phyloP scores from a whole-genome alignment of 2,797 vertebrate genomes.

The Enteromius thamalakanensis region DNA sequence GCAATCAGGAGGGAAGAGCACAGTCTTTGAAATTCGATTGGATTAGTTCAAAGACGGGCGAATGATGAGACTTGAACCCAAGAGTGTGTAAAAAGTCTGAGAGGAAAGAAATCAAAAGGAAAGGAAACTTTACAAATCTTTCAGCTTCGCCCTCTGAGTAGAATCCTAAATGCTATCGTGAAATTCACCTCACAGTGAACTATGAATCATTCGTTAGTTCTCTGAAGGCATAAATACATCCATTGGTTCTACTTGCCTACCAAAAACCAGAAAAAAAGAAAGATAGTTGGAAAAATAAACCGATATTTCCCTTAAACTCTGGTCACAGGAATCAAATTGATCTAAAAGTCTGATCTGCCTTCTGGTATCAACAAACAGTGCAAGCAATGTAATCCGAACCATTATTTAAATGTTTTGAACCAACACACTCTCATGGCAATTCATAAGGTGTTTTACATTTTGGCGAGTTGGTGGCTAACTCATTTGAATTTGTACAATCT shows the following conservation, averaged over 20 bases:
- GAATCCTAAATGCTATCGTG: background rate
- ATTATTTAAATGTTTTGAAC: background rate
- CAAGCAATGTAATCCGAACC: background rate
- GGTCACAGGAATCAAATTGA: background rate
- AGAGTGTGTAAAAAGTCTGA: constrained; percentile 12
- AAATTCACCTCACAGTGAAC: constrained; percentile 55
- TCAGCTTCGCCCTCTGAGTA: constrained; percentile 1
- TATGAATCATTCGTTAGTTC: constrained; percentile 69
- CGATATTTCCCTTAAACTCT: background rate
- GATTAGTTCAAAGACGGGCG: background rate
- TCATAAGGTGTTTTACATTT: background rate
- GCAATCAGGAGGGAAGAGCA: background rate
- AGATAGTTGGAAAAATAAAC: background rate
- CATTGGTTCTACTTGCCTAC: constrained; percentile 50
- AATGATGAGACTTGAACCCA: background rate
- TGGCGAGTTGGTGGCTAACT: background rate
- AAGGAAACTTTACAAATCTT: constrained; percentile 23
- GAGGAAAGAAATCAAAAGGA: constrained; percentile 11
- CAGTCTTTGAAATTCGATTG: constrained; percentile 1
- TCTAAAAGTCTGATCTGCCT: background rate
- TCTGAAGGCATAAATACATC: constrained; percentile 77
- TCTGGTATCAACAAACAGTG: background rate
- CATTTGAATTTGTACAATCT: background rate
- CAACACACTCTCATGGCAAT: background rate
- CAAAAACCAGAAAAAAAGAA: constrained; percentile 7